Conservation (phyloP, 2,888 invertebrate genomes). For the Phyllotreta striolata region DNA sequence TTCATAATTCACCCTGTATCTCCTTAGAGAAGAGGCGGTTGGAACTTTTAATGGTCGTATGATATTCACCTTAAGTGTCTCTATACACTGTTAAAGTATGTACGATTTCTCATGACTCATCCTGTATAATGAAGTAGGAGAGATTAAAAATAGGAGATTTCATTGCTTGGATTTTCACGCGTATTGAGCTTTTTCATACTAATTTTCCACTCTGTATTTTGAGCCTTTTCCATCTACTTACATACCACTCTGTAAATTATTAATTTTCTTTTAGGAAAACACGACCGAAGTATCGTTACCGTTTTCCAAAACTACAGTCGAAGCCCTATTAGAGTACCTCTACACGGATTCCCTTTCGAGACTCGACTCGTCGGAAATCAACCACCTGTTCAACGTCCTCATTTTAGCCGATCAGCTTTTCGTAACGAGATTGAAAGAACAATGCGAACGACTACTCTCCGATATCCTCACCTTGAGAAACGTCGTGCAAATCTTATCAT, state of each 20-base stretch:
- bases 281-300: slow-evolving; percentile 62
- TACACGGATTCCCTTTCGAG: slow-evolving; percentile 75
- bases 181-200: too few relatives aligned
- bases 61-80: too few relatives aligned
- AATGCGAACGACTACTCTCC: slow-evolving; percentile 72
- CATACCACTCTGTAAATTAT: neutral
- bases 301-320: slow-evolving; percentile 68
- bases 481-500: slow-evolving; percentile 77
- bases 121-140: too few relatives aligned
- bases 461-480: slow-evolving; percentile 76
- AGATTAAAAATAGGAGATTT: too few relatives aligned
- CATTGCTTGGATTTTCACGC: too few relatives aligned
- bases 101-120: too few relatives aligned
- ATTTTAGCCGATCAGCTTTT: slow-evolving; percentile 84
- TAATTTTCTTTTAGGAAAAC: slow-evolving; percentile 43
- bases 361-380: slow-evolving; percentile 69
- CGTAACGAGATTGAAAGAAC: slow-evolving; percentile 73
- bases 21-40: too few relatives aligned
- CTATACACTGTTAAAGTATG: too few relatives aligned
- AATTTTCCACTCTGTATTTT: too few relatives aligned
- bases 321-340: slow-evolving; percentile 76
- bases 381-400: slow-evolving; percentile 76
- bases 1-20: too few relatives aligned
- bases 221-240: too few relatives aligned
- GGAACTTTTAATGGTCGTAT: too few relatives aligned